Evolutionary conservation across 1,140 invertebrate species (phyloP).

Genomic region (Aphelenchoides fujianensis): DNA sequence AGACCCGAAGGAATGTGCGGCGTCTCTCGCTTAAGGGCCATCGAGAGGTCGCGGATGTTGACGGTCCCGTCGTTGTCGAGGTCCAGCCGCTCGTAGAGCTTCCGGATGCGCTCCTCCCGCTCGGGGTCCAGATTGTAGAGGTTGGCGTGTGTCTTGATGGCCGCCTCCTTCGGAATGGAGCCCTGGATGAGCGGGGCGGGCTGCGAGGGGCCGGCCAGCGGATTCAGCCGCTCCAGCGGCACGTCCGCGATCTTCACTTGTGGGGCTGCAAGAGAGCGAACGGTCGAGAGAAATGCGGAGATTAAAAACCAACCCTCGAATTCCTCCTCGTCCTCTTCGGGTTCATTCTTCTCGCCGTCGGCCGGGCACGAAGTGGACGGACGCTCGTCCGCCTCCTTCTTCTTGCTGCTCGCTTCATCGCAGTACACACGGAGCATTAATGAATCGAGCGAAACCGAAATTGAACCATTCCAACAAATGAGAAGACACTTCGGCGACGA

Average conservation of each 20-base stretch:
- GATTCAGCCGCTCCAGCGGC: slow-evolving; percentile 28
- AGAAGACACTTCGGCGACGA: too few species aligned
- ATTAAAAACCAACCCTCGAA: slow-evolving; percentile 9
- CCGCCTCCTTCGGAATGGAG: slow-evolving; percentile 50
- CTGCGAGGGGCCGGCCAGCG: slow-evolving; percentile 31
- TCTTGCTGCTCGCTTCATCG: neutral
- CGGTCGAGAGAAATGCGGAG: neutral
- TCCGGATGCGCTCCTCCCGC: slow-evolving; percentile 69
- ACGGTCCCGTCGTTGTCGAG: slow-evolving; percentile 85
- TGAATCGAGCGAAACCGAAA: neutral
- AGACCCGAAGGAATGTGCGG: slow-evolving; percentile 72
- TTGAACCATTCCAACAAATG: neutral
- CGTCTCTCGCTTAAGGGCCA: slow-evolving; percentile 78
- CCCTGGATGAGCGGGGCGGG: slow-evolving; percentile 50
- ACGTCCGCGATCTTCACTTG: slow-evolving; percentile 1
- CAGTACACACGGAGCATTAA: neutral
- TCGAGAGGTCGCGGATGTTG: slow-evolving; percentile 83
- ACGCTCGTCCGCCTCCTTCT: neutral
- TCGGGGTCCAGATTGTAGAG: slow-evolving; percentile 61
- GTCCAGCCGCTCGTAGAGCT: slow-evolving; percentile 81
- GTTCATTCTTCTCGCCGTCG: neutral
- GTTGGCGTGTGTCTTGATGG: slow-evolving; percentile 52
- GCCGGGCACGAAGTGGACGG: neutral
- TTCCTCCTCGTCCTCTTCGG: neutral
- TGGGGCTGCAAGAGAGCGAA: neutral